Evolutionary conservation across 30 jellyfish, hydroid and myxozoan species (phyloP).

Genomic region (Sanderia malayensis): DNA sequence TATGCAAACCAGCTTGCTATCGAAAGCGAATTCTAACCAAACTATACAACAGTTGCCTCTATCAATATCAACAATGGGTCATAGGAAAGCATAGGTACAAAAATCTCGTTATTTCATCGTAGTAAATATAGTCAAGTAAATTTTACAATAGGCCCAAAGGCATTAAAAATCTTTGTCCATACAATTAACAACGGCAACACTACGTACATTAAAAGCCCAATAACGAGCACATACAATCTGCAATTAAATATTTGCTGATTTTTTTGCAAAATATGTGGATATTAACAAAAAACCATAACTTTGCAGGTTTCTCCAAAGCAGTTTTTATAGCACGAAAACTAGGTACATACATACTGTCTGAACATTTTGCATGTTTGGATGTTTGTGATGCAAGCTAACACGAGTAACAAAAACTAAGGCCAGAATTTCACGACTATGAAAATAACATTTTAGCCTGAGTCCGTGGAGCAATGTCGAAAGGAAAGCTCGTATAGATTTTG

Average conservation of each 20-base stretch:
- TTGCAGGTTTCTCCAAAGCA: no score
- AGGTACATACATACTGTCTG: background rate
- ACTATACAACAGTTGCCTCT: constrained; percentile 62
- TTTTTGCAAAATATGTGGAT: background rate
- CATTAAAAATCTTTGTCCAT: constrained; percentile 10
- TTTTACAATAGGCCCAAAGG: constrained; percentile 29
- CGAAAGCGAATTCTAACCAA: constrained; percentile 41
- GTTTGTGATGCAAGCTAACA: no score
- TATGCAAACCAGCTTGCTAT: background rate
- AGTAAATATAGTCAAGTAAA: constrained; percentile 68
- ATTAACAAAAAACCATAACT: no score
- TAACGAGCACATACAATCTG: background rate
- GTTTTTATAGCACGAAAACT: no score
- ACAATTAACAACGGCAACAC: constrained; percentile 29
- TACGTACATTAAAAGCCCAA: constrained; percentile 17
- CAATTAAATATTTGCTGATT: no score
- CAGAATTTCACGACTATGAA: no score
- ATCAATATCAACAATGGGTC: constrained; percentile 51
- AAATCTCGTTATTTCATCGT: constrained; percentile 63
- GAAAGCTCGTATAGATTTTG: no score
- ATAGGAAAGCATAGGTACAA: constrained; percentile 61
- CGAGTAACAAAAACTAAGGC: no score
- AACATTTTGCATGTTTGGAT: background rate
- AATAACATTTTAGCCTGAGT: no score
- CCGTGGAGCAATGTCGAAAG: no score